A percentile compares a stretch with the other conserved stretches of the same genome.
Evolutionary conservation across 2,113 vertebrate genomes (phyloP).

Genomic region (Penelope pileata): DNA sequence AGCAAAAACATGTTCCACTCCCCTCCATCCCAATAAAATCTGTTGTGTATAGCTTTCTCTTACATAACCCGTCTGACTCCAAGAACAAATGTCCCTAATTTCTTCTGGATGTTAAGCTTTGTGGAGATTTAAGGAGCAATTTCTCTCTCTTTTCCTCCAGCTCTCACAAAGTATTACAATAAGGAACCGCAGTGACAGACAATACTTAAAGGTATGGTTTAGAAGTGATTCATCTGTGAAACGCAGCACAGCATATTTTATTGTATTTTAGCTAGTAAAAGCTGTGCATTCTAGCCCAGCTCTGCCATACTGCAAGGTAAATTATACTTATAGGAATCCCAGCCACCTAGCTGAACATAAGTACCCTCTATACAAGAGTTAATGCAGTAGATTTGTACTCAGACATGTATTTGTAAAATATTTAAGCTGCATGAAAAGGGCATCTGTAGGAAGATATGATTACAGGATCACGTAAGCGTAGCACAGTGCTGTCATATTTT

Average conservation of each 20-base stretch:
- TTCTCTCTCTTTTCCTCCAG: constrained; percentile 43
- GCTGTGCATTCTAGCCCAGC: constrained; percentile 27
- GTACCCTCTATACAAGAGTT: constrained; percentile 42
- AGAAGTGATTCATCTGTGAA: constrained; percentile 60
- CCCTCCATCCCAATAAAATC: constrained; percentile 25
- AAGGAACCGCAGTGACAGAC: constrained; percentile 50
- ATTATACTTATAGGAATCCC: constrained; percentile 59
- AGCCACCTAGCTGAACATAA: constrained; percentile 51
- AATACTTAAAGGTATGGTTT: constrained; percentile 57
- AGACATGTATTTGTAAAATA: constrained; percentile 69
- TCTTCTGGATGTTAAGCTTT: constrained; percentile 50
- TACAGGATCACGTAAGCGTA: background rate
- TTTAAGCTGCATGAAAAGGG: constrained; percentile 60
- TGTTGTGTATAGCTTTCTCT: constrained; percentile 7
- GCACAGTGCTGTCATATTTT: background rate
- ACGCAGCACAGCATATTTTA: constrained; percentile 57
- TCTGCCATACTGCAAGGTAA: constrained; percentile 37
- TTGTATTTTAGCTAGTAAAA: constrained; percentile 58
- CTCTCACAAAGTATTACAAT: constrained; percentile 38
- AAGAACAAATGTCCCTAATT: constrained; percentile 61
- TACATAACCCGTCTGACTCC: constrained; percentile 24
- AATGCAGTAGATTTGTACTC: constrained; percentile 61
- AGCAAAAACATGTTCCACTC: constrained; percentile 22
- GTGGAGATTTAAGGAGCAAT: constrained; percentile 62
- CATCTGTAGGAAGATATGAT: constrained; percentile 11